A percentile compares a stretch with the other conserved stretches of the same genome.
Evolutionary conservation across 2,888 invertebrate species (phyloP).

Genomic region (Steromphala cineraria): DNA sequence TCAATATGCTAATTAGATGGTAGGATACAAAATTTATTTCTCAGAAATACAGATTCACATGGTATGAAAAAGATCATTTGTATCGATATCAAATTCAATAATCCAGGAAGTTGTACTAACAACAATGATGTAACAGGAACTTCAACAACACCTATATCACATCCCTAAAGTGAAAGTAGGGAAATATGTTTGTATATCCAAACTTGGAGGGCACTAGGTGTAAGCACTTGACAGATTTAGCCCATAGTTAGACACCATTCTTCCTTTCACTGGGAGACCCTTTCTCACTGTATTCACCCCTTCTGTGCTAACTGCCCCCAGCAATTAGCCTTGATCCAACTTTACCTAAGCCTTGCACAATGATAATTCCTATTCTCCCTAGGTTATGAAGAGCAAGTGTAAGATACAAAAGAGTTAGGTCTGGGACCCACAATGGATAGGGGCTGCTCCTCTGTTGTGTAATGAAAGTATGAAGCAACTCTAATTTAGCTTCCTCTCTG

Average conservation of each 20-base stretch:
- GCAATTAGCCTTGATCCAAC: neutral
- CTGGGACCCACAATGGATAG: too few species aligned
- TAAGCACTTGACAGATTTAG: neutral
- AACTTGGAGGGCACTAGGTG: neutral
- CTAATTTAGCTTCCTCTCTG: too few species aligned
- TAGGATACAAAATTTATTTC: too few species aligned
- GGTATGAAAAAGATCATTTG: neutral
- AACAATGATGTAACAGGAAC: neutral
- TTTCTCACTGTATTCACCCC: neutral
- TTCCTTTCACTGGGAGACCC: neutral
- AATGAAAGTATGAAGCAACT: too few species aligned
- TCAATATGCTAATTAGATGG: too few species aligned
- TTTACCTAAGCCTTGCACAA: constrained; percentile 9
- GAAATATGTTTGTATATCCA: too few species aligned
- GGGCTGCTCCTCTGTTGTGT: too few species aligned
- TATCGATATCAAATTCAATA: neutral
- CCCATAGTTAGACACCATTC: neutral
- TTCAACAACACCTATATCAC: neutral
- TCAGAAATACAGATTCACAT: too few species aligned
- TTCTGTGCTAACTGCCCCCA: neutral
- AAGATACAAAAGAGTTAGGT: too few species aligned
- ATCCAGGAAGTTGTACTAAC: neutral
- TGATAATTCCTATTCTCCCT: neutral
- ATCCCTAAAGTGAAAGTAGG: too few species aligned
- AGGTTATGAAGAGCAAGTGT: too few species aligned